Evolutionary conservation across 2,113 vertebrate species (phyloP), one percentile per base, ranked within the genome.

Genomic region (Amblyornis subalaris): DNA sequence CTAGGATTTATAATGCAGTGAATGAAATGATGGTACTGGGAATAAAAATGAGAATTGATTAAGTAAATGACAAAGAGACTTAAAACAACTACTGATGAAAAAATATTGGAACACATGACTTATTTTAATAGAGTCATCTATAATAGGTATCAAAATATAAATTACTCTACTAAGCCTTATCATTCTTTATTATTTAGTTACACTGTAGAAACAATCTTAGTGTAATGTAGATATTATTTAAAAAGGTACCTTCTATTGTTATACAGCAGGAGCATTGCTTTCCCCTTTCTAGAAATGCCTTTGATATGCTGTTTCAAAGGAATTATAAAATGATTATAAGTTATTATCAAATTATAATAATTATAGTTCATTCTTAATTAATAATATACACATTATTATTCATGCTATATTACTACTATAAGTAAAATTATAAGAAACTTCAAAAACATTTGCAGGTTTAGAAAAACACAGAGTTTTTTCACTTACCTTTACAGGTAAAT

Each of bases 171-270:
- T 67, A 72, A 76, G 20, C 4, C 44, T 70, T 58, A 38, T 69
- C 15, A 47, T 75, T 92, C 50, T 85, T 80, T 84, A 71, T 92
- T 93, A 70, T 89, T 94, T 90, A 91, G 19, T 81, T 86, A 72
- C 19, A 75, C 40, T 93, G 75, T 84, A 82, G 76, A 86, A 94
- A 72, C 6, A 82, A 74, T 81, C 19, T 2, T 62, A 55, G 29
- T 61, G 12, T 84, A 50, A 84, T 55, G 20, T 58, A 88, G 44
- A 26, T 36, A 47, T 61, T 88, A 50, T 89, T 66, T 5, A 23
- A 66, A 87, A 76, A 44, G 25, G 2, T 44, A 29, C 4, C 6
- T 47, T 42, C 16, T 89, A 8, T 9, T 60, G 4, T 54, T 81
- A 31, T 51, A 50, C 21, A 44, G 7, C 17, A 62, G 23, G 9